Percentiles rank a stretch among this genome's conserved stretches.
Evolutionary conservation across 2,113 vertebrate genomes (phyloP).

Genomic region (Corythaixoides concolor): DNA sequence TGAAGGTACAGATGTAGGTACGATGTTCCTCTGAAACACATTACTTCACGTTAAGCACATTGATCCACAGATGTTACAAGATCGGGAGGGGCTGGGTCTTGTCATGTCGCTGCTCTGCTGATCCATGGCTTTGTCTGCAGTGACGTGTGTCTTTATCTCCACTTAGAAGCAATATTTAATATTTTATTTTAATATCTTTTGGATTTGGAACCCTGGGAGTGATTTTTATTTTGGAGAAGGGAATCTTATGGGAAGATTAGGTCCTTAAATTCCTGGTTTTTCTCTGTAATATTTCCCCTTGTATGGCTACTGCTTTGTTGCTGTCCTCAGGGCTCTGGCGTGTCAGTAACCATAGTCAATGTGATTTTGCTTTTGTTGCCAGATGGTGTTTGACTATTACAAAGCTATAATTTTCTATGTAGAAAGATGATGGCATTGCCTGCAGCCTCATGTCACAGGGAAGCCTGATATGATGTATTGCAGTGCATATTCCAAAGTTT

Average conservation of each 20-base stretch:
- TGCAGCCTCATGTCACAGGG: neutral
- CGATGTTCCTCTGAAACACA: neutral
- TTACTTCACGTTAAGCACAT: neutral
- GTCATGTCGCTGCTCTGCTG: neutral
- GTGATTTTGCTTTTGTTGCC: neutral
- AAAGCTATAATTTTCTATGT: neutral
- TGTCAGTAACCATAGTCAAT: neutral
- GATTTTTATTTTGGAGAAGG: neutral
- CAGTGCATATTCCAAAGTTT: neutral
- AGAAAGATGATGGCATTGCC: neutral
- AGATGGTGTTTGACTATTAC: neutral
- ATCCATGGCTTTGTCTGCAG: neutral
- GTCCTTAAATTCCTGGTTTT: neutral
- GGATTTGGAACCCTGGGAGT: neutral
- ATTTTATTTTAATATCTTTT: neutral
- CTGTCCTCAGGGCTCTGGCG: neutral
- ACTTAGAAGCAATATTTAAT: neutral
- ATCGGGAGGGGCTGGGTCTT: neutral
- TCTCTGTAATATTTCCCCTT: neutral
- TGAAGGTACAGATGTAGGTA: neutral
- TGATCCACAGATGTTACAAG: neutral
- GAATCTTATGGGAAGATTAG: neutral
- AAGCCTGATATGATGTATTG: neutral
- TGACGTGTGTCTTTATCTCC: neutral
- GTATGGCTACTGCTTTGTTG: neutral